These are phyloP conservation scores for Drosophila pectinifera DNA, from an alignment of 1,140 invertebrate genomes.

Conservation along the genomic window DNA sequence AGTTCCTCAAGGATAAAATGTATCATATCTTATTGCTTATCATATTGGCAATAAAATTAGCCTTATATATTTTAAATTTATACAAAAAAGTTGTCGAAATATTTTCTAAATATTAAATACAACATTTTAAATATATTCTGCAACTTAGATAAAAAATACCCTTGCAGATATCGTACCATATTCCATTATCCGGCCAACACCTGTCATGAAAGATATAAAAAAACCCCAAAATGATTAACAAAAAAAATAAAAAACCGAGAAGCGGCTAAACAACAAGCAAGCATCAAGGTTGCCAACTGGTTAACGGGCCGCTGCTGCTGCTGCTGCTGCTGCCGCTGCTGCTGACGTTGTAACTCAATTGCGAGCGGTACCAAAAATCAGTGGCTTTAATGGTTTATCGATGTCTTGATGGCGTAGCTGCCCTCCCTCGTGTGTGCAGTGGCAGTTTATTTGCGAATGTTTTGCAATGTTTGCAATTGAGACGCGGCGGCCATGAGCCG, in stretches of 20 bases:
- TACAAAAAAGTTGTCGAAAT: too few species aligned
- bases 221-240: slow-evolving; percentile 38
- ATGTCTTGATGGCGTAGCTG: slow-evolving; percentile 30
- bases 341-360: slow-evolving; percentile 59
- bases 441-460: slow-evolving; percentile 68
- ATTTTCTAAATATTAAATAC: neutral
- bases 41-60: too few species aligned
- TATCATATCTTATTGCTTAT: too few species aligned
- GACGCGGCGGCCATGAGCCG: slow-evolving; percentile 58
- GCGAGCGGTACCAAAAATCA: slow-evolving; percentile 62
- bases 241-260: slow-evolving; percentile 47
- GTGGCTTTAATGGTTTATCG: slow-evolving; percentile 54
- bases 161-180: neutral
- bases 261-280: slow-evolving; percentile 61
- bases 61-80: too few species aligned
- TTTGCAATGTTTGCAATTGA: slow-evolving; percentile 72
- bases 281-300: slow-evolving; percentile 79
- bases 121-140: neutral
- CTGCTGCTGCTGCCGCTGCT: neutral
- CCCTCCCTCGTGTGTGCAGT: slow-evolving; percentile 40
- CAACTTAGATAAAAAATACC: slow-evolving; percentile 3
- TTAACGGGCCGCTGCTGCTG: slow-evolving; percentile 49
- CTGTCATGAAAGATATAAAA: slow-evolving; percentile 24
- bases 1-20: too few species aligned
- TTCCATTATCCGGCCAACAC: slow-evolving; percentile 21